These are phyloP conservation scores for Drosophila demipolita DNA, from an alignment of 2,888 invertebrate genomes.

Conservation along the genomic window DNA sequence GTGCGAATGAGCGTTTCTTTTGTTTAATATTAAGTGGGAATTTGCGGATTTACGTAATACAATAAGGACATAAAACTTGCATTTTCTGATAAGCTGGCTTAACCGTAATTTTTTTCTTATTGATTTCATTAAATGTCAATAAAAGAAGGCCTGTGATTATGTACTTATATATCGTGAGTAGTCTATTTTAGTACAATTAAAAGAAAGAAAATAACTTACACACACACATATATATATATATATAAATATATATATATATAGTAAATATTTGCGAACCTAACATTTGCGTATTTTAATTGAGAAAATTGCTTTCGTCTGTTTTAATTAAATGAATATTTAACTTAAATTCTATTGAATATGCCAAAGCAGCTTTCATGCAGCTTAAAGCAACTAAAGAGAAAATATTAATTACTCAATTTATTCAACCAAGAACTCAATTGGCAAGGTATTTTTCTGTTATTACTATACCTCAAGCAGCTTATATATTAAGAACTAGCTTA, in stretches of 20 bases:
- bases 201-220: not conserved
- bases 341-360: not conserved
- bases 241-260: too few relatives aligned
- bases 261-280: not conserved
- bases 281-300: not conserved
- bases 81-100: constrained; percentile 3
- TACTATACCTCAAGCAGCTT: constrained; percentile 14
- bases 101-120: not conserved
- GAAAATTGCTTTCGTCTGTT: too few relatives aligned
- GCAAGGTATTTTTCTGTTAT: not conserved
- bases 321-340: constrained; percentile 1
- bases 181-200: not conserved
- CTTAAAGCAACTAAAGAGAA: not conserved
- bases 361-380: constrained; percentile 12
- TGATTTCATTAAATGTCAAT: not conserved
- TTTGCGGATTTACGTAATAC: not conserved
- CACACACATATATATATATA: not conserved
- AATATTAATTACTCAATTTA: constrained; percentile 7
- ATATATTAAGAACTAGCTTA: not conserved
- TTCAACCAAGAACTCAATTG: not conserved
- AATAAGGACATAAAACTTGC: constrained; percentile 6
- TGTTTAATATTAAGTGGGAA: constrained; percentile 21
- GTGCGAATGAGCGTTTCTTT: not conserved
- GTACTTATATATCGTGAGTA: not conserved
- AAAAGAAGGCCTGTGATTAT: not conserved